Conservation (phyloP, 2,888 invertebrate genomes). For the Ditula angustiorana region DNA sequence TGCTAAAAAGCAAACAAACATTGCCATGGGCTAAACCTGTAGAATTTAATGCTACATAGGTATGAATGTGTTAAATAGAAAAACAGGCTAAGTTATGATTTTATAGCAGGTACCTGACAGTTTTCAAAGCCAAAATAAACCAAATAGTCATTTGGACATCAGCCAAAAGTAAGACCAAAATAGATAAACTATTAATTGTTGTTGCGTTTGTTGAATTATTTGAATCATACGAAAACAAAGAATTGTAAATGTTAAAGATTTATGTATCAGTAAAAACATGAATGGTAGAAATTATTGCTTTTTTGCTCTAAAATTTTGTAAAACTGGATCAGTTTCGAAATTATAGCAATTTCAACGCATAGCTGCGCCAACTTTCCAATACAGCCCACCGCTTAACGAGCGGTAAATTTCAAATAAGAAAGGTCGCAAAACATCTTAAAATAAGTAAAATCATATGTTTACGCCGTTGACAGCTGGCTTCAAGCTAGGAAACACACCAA, state of each 20-base stretch:
- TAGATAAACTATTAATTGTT: slow-evolving; percentile 12
- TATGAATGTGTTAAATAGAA: not conserved
- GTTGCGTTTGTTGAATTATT: slow-evolving; percentile 3
- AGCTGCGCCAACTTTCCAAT: not conserved
- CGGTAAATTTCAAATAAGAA: slow-evolving; percentile 59
- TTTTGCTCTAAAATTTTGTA: no score
- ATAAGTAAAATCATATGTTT: slow-evolving; percentile 70
- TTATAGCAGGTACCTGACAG: slow-evolving; percentile 12
- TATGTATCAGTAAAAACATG: not conserved
- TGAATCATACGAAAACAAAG: not conserved
- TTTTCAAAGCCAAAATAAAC: slow-evolving; percentile 27
- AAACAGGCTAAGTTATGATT: slow-evolving; percentile 1
- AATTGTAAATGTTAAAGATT: not conserved
- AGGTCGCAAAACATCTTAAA: slow-evolving; percentile 54
- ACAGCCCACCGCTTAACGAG: not conserved
- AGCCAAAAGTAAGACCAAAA: slow-evolving; percentile 24
- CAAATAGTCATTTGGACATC: slow-evolving; percentile 14
- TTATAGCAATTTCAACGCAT: no score
- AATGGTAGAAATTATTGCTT: no score
- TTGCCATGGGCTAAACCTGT: no score
- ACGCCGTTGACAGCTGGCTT: slow-evolving; percentile 57
- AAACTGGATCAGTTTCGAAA: no score
- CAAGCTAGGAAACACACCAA: slow-evolving; percentile 55
- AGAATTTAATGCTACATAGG: no score
- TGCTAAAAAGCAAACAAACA: no score